Evolutionary conservation across 2,888 invertebrate species (phyloP), one percentile per base, ranked within the genome.

Genomic region (Ypsolopha sequella): DNA sequence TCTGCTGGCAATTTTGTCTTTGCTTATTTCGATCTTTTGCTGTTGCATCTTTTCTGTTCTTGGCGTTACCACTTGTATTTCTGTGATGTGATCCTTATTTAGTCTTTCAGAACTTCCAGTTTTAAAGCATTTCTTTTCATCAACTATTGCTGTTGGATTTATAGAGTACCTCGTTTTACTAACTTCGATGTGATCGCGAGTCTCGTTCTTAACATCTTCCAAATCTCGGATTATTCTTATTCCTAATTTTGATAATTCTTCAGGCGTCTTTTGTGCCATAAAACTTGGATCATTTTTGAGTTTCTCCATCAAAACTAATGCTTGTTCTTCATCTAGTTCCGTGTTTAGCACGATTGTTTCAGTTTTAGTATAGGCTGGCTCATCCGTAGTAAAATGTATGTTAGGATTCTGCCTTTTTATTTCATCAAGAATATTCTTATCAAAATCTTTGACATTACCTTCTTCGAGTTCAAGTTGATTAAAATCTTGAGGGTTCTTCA

Each of bases 21-120:
- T 76, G 36, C 58, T 63, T 51, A 60, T 45, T 58, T 69, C 65
- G 24, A 70, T 55, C 62, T 72, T 70, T 50, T 76, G 65, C 56
- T 70, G 71, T 9, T 58, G 57, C 13, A 61, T 59, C 59, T 77
- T 79, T 58, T 76, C 88, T 51, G 69, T 81, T 45, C 79, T 76
- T 6, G 89, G 88, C 11, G 90, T 89, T 2, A 89, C 76, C 0
- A 93, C 92, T 74, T 92, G 91, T 53, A 93, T 93, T 76, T 93
- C 93, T 41, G 92, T 93, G 36, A 93, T 88, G 64, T 92, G 92
- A 34, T 91, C 90, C 62, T 88, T 73, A 39, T 66, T 66, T 36
- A 60, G 54, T 53, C 70, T 51, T 24, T 46, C 13, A 7, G n/a
- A 11, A 34, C 53, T 56, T 39, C 69, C 72, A 7, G 61, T 58